Evolutionary conservation across 2,113 vertebrate species (phyloP).

Genomic region (Osmerus eperlanus): DNA sequence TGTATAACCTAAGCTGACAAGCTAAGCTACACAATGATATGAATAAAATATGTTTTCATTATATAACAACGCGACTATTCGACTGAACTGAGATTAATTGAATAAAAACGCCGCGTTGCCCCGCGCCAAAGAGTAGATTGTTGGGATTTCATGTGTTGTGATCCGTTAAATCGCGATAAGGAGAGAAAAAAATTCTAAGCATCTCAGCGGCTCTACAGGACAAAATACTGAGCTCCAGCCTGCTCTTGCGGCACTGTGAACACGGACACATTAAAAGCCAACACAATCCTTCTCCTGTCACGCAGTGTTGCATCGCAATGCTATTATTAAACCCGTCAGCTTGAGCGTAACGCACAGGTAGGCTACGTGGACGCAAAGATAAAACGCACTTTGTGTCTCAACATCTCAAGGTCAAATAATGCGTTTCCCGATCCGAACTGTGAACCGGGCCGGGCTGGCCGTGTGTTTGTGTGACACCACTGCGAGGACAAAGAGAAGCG

Average conservation of each 20-base stretch:
- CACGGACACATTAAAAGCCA: neutral
- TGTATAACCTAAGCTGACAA: too few species aligned
- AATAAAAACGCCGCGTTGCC: conserved; percentile 5
- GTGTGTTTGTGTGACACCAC: conserved; percentile 2
- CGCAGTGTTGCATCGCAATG: conserved; percentile 37
- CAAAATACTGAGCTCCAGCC: conserved; percentile 22
- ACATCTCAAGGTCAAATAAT: conserved; percentile 70
- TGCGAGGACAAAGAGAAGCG: conserved; percentile 53
- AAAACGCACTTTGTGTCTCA: conserved; percentile 33
- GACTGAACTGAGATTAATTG: conserved; percentile 12
- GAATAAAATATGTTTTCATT: conserved; percentile 62
- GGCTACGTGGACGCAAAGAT: conserved; percentile 19
- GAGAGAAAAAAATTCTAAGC: conserved; percentile 24
- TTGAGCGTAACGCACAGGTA: conserved; percentile 12
- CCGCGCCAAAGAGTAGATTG: conserved; percentile 13
- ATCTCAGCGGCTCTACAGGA: conserved; percentile 45
- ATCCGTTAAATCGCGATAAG: neutral
- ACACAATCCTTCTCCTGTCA: conserved; percentile 24
- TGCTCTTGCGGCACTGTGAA: neutral
- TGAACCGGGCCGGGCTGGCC: neutral
- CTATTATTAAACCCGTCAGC: conserved; percentile 32
- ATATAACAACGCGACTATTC: conserved; percentile 38
- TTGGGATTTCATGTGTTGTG: conserved; percentile 32
- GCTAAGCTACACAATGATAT: conserved; percentile 27
- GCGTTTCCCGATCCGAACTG: neutral